Evolutionary conservation across 1,140 invertebrate species (phyloP), one percentile per base, ranked within the genome.

Genomic region (Plectrocnemia conspersa): DNA sequence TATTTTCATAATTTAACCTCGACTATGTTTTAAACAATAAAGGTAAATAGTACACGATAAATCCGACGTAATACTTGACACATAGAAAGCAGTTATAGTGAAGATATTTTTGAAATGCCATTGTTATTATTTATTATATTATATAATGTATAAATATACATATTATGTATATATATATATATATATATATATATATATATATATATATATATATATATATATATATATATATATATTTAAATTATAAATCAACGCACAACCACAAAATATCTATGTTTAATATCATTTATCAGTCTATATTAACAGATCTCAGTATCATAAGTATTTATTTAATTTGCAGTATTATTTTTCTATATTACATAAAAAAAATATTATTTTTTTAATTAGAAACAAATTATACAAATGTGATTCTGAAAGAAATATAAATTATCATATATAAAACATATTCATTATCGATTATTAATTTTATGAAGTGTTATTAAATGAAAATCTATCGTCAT

Each of bases 201-300:
- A 25, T 19, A 36, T 55, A 55, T 55, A 55, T 48, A 48, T 35
- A 56, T 49, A 50, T 56, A 47, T 56, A 50, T 46, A 56, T 56
- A 47, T 56, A 56, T 42, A 56, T 41, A 56, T 50, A 32, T 50
- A 50, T 50, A n/a, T 55, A 42, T 42, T 42, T 18, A 18, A 55
- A 48, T 55, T 48, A 55, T 41, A 47, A 32, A 48, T 45, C n/a
- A n/a, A n/a, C n/a, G n/a, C n/a, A n/a, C n/a, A n/a, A 54, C 36
- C 46, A 54, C 40, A 13, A 40, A 19, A 11, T 21, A 44, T 11
- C 7, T 38, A 38, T 16, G 6, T 10, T 11, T 38, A 38, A 38
- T 38, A 6, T 7, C 7, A 16, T 16, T 38, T 6, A 38, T 38
- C 6, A 9, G 6, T 38, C 36, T 9, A 6, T 38, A 15, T 38